Conservation (phyloP, 2,113 vertebrate genomes). For the Odocoileus virginianus region DNA sequence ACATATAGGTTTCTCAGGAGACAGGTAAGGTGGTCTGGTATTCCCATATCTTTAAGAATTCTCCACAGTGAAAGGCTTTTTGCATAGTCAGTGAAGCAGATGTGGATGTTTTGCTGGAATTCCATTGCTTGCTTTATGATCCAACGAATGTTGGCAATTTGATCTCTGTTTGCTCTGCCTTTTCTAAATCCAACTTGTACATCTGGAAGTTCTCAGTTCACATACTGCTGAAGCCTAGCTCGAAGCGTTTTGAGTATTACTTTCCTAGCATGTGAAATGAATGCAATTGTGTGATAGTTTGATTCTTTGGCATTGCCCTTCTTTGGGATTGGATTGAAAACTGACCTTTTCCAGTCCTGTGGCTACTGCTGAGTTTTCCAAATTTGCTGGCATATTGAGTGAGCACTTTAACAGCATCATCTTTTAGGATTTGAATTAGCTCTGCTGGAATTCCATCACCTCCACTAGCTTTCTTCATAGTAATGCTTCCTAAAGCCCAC, state of each 20-base stretch:
- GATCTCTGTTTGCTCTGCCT: background rate
- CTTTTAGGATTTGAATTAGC: background rate
- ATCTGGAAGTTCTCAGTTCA: background rate
- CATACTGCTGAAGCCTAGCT: background rate
- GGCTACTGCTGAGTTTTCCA: background rate
- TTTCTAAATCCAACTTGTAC: background rate
- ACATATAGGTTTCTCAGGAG: background rate
- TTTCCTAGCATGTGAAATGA: background rate
- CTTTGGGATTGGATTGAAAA: background rate
- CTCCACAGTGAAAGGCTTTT: background rate
- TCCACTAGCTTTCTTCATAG: background rate
- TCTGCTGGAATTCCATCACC: background rate
- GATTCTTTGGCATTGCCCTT: background rate
- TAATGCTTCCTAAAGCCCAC: background rate
- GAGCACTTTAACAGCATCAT: background rate
- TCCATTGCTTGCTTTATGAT: background rate
- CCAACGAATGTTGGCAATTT: background rate
- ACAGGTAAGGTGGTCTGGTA: background rate
- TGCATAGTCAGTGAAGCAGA: background rate
- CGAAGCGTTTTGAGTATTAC: background rate
- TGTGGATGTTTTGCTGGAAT: background rate
- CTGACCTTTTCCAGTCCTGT: background rate
- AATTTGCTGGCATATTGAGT: background rate
- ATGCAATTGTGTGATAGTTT: background rate
- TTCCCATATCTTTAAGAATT: background rate